A percentile compares a stretch with the other conserved stretches of the same genome.
Conservation (phyloP, 2,113 vertebrate genomes). For the Etia nguti region DNA sequence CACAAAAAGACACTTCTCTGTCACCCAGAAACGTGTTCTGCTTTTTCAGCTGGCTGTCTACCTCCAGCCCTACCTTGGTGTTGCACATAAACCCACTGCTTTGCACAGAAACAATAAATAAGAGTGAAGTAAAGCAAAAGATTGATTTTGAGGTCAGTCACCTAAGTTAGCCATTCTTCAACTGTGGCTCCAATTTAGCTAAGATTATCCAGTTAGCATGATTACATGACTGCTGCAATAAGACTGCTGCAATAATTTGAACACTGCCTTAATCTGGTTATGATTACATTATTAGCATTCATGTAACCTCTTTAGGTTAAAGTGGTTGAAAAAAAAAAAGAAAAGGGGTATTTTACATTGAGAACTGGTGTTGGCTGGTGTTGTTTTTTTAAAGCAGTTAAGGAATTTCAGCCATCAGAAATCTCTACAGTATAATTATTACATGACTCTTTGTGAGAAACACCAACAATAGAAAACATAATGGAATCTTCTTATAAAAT, state of each 20-base stretch:
- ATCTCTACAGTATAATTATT: background rate
- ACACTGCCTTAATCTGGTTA: background rate
- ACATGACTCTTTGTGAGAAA: background rate
- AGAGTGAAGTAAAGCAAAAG: background rate
- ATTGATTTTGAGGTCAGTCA: slow-evolving; percentile 4
- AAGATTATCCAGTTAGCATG: background rate
- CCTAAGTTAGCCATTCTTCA: background rate
- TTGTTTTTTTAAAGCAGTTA: background rate
- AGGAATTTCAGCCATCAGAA: background rate
- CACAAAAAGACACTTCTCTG: slow-evolving; percentile 10
- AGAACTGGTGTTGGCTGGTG: background rate
- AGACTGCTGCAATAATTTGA: background rate
- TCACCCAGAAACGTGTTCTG: background rate
- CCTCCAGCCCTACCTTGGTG: background rate
- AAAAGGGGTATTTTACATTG: background rate
- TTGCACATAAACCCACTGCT: background rate
- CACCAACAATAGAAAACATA: background rate
- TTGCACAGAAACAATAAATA: background rate
- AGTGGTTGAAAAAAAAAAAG: background rate
- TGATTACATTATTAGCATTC: background rate
- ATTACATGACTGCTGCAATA: background rate
- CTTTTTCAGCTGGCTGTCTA: background rate
- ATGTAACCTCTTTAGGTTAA: background rate
- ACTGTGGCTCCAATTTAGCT: background rate
- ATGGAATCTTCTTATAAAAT: background rate